Conservation (phyloP, 1,140 invertebrate genomes). For the Doryteuthis pealeii region DNA sequence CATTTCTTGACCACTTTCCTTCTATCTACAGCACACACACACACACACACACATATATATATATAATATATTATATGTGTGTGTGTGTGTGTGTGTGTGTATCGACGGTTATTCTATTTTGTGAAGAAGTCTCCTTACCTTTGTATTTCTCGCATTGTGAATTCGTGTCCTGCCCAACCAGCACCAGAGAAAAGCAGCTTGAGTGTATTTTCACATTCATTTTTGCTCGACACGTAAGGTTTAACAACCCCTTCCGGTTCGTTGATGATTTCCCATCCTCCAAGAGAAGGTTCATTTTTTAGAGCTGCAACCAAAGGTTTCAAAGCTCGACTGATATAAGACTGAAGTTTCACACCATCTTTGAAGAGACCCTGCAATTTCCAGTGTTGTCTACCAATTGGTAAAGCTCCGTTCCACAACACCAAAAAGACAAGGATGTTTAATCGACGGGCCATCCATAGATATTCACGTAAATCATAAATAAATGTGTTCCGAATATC, state of each 20-base stretch:
- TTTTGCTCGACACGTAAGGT: not conserved
- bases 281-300: conserved; percentile 54
- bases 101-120: too few species aligned
- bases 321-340: conserved; percentile 59
- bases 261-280: conserved; percentile 59
- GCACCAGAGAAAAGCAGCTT: too few species aligned
- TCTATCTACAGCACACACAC: too few species aligned
- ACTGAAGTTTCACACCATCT: conserved; percentile 56
- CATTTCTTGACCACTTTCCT: too few species aligned
- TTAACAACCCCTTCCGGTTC: conserved; percentile 51
- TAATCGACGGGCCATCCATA: conserved; percentile 26
- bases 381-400: not conserved
- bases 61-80: too few species aligned
- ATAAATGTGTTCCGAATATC: conserved; percentile 21
- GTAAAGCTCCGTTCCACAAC: conserved; percentile 51
- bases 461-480: conserved; percentile 27
- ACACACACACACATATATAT: too few species aligned
- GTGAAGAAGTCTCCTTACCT: too few species aligned
- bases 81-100: too few species aligned
- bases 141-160: not conserved
- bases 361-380: conserved; percentile 47
- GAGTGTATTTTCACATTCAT: not conserved
- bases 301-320: conserved; percentile 51
- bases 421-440: conserved; percentile 51
- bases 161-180: not conserved